Base-by-base conservation (phyloP, 2,888 invertebrate genomes). In the Craniophora ligustri region DNA sequence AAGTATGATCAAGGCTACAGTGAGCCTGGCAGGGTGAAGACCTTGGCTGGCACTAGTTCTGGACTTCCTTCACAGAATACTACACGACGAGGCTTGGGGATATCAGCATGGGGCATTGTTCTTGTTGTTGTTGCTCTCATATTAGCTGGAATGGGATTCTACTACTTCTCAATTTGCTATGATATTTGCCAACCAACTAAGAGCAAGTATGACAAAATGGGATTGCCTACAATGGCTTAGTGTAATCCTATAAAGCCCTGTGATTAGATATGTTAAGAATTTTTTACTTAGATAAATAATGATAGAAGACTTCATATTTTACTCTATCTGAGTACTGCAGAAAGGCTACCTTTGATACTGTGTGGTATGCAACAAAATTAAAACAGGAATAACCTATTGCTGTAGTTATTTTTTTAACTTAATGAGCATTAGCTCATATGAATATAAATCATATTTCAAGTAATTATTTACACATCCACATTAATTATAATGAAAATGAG, bases 31-130 rank as follows among this genome's bases (percentile, higher is more conserved):
- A 71, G 76, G 28, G 57, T 76, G 0, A 85, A 86, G 46, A 75
- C 82, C 3, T 70, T 81, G 6, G 67, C 62, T 11, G 85, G 85
- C 2, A 75, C 81, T n/a, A 79, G 82, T 18, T 50, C 81, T 15
- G 85, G 85, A 4, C 58, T 83, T 11, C 79, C 87, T 2, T 69
- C 81, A 5, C 85, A 88, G 51, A 79, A 78, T 30, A 36, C 82
- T 1, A 73, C 84, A 1, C 77, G 87, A 30, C 80, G 81, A 76
- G 92, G 93, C 11, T 67, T 93, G n/a, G 94, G 94, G 4, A 86
- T 95, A 26, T 95, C 95, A 0, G 96, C 96, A 0, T 96, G 95
- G 94, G 95, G 95, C 14, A 94, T 96, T 19, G 94, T 95, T 8
- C 83, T 89, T n/a, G 72, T 95, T 7, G 82, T 95, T 50, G 78